phyloP scores from a whole-genome alignment of 35 echinoderm and acorn worm species.

The Eucidaris tribuloides region DNA sequence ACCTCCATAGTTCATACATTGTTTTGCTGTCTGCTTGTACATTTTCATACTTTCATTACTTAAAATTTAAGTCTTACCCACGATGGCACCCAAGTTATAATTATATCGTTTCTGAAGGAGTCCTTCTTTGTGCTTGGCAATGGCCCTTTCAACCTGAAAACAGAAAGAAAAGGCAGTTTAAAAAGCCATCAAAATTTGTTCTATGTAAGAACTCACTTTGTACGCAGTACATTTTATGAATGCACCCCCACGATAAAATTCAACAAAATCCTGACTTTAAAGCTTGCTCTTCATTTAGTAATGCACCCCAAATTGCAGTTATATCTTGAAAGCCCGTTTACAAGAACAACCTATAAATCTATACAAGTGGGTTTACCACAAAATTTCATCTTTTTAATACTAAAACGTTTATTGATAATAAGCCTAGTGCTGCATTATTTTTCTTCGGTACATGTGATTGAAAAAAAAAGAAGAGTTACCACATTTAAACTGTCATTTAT shows the following conservation, averaged over 20 bases:
- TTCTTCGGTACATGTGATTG: too few species aligned
- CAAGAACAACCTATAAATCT: too few species aligned
- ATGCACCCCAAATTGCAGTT: neutral
- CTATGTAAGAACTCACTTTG: neutral
- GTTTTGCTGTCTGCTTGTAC: neutral
- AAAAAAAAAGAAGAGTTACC: too few species aligned
- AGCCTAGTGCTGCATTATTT: too few species aligned
- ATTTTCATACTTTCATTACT: neutral
- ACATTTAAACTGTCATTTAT: too few species aligned
- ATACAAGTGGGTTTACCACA: too few species aligned
- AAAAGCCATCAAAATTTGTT: neutral
- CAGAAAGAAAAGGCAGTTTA: neutral
- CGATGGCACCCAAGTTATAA: conserved; percentile 87
- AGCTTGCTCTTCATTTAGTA: neutral
- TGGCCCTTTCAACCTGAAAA: conserved; percentile 75
- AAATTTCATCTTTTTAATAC: too few species aligned
- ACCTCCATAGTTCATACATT: neutral
- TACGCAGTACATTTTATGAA: neutral
- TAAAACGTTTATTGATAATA: too few species aligned
- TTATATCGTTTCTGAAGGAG: conserved; percentile 87
- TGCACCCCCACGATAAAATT: neutral
- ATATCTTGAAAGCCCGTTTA: neutral
- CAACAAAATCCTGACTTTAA: neutral
- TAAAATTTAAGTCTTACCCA: conserved; percentile 69
- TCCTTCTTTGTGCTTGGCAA: conserved; percentile 78